These are phyloP conservation scores for Rhinoderma darwinii DNA, from an alignment of 2,113 vertebrate species.

Conservation along the genomic window DNA sequence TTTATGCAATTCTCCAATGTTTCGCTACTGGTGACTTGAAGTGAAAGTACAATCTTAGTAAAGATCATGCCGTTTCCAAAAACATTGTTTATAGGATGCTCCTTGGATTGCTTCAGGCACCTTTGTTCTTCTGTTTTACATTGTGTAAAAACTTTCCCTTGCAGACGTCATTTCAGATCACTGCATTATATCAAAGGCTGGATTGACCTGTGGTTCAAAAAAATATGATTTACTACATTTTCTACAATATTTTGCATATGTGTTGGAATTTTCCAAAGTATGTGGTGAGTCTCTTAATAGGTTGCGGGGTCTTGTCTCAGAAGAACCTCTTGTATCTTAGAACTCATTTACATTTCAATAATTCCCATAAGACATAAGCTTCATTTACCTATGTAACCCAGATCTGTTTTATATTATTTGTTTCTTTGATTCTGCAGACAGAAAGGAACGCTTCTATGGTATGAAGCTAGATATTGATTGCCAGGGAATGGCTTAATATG, in stretches of 20 bases:
- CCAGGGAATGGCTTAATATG: background rate
- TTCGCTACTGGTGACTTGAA: background rate
- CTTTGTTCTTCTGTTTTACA: slow-evolving; percentile 29
- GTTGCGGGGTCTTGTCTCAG: slow-evolving; percentile 22
- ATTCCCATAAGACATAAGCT: slow-evolving; percentile 27
- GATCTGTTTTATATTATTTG: slow-evolving; percentile 33
- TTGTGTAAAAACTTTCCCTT: slow-evolving; percentile 12
- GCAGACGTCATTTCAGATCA: slow-evolving; percentile 24
- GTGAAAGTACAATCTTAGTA: background rate
- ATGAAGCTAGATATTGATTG: slow-evolving; percentile 35
- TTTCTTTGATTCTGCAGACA: slow-evolving; percentile 39
- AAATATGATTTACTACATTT: slow-evolving; percentile 31
- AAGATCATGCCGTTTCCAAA: background rate
- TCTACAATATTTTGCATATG: slow-evolving; percentile 24
- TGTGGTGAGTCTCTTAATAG: slow-evolving; percentile 42
- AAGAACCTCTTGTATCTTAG: slow-evolving; percentile 16
- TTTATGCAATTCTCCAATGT: background rate
- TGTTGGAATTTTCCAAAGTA: slow-evolving; percentile 48
- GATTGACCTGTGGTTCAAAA: slow-evolving; percentile 39
- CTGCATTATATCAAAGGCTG: slow-evolving; percentile 42
- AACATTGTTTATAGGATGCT: background rate
- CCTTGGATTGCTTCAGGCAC: background rate
- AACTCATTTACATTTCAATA: slow-evolving; percentile 40
- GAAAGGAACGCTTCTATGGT: slow-evolving; percentile 17
- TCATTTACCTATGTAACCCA: slow-evolving; percentile 32